These are phyloP conservation scores for Macrophya alboannulata DNA, from an alignment of 2,888 invertebrate species.

Conservation along the genomic window DNA sequence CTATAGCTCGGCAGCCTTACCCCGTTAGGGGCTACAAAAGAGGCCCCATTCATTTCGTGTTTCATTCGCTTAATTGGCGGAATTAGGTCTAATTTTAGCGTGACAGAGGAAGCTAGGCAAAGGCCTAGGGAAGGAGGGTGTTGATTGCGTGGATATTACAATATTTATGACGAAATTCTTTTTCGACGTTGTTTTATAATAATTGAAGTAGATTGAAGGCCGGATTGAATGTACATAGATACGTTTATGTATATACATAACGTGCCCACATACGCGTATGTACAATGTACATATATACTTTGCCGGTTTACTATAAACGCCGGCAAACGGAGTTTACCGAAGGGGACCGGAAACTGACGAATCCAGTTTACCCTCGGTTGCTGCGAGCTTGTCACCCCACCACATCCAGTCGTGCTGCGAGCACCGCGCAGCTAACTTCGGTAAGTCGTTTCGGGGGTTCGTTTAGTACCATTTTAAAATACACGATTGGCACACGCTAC, in stretches of 20 bases:
- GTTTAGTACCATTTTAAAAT: background rate
- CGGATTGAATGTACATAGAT: slow-evolving; percentile 6
- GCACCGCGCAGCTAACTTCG: slow-evolving; percentile 73
- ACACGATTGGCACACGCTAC: slow-evolving; percentile 20
- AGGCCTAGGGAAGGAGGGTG: slow-evolving; percentile 51
- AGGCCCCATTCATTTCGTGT: slow-evolving; percentile 30
- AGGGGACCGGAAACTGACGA: slow-evolving; percentile 68
- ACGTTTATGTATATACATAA: background rate
- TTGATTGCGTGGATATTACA: slow-evolving; percentile 56
- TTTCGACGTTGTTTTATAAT: slow-evolving; percentile 55
- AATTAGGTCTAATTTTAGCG: slow-evolving; percentile 57
- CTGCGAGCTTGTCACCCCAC: slow-evolving; percentile 68
- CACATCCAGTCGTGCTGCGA: slow-evolving; percentile 77
- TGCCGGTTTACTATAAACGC: slow-evolving; percentile 36
- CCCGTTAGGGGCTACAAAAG: background rate
- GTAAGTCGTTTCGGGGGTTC: slow-evolving; percentile 59
- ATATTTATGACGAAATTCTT: slow-evolving; percentile 54
- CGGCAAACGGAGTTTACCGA: slow-evolving; percentile 66
- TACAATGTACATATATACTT: background rate
- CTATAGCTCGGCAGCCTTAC: background rate
- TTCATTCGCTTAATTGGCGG: slow-evolving; percentile 48
- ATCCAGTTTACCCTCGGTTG: slow-evolving; percentile 65
- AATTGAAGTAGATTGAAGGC: slow-evolving; percentile 55
- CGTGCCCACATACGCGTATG: background rate
- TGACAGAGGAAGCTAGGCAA: slow-evolving; percentile 39